These are phyloP conservation scores for Callyntrura guangdongensis DNA, from an alignment of 2,888 invertebrate genomes.

Conservation along the genomic window DNA sequence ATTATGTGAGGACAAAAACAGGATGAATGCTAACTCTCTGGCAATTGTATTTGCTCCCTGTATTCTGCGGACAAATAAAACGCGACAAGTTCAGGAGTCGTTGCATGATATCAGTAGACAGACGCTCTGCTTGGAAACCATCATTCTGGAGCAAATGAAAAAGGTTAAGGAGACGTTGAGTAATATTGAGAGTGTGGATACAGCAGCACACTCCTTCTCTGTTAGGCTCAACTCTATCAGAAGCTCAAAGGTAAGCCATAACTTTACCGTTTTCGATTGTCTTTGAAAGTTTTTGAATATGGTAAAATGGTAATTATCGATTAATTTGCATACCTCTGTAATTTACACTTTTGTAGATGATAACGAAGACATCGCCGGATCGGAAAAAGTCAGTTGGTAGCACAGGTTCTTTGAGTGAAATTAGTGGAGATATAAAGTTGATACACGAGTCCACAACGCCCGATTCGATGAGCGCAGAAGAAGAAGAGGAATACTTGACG, in stretches of 20 bases:
- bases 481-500: conserved; percentile 84
- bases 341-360: conserved; percentile 75
- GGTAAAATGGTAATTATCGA: no score
- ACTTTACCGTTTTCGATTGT: no score
- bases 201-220: conserved; percentile 94
- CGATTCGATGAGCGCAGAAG: conserved; percentile 84
- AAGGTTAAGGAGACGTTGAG: conserved; percentile 94
- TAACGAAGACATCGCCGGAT: conserved; percentile 79
- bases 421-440: conserved; percentile 79
- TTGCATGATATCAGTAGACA: conserved; percentile 95
- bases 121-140: conserved; percentile 95
- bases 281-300: no score
- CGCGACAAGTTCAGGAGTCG: conserved; percentile 96
- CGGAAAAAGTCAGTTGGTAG: conserved; percentile 81
- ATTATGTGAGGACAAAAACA: conserved; percentile 93
- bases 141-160: conserved; percentile 94
- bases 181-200: conserved; percentile 96
- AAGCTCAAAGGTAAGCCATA: conserved; percentile 89
- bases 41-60: conserved; percentile 98
- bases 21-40: conserved; percentile 96
- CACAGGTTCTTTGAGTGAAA: conserved; percentile 82
- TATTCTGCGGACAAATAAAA: conserved; percentile 93
- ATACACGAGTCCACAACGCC: conserved; percentile 80
- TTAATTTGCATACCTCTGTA: conserved; percentile 6
- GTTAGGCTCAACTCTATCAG: conserved; percentile 92